phyloP scores from a whole-genome alignment of 1,140 invertebrate species.

The Cotesia vestalis region DNA sequence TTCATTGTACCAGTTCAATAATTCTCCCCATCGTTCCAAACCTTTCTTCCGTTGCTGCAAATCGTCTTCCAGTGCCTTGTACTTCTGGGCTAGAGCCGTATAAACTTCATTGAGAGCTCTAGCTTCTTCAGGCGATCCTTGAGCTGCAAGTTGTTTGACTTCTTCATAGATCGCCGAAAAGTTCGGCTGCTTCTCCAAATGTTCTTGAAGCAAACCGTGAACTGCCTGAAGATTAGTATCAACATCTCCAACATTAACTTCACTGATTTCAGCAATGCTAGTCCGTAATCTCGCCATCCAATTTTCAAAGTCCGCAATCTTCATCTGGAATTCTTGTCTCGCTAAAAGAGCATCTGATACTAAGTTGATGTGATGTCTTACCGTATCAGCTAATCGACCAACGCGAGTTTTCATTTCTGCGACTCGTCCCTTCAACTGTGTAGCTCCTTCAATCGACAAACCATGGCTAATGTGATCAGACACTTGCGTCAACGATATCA shows the following conservation, averaged over 20 bases:
- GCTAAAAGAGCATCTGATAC: conserved; percentile 82
- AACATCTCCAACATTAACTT: conserved; percentile 81
- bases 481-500: conserved; percentile 80
- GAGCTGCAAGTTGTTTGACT: conserved; percentile 77
- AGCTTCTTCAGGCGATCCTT: conserved; percentile 76
- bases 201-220: conserved; percentile 81
- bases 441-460: conserved; percentile 79
- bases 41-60: conserved; percentile 78
- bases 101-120: conserved; percentile 79
- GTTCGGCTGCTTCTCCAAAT: conserved; percentile 78
- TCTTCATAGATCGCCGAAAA: conserved; percentile 82
- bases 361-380: conserved; percentile 78
- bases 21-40: conserved; percentile 84
- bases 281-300: conserved; percentile 83
- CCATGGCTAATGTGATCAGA: conserved; percentile 80
- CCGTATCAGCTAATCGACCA: conserved; percentile 75
- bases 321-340: conserved; percentile 84
- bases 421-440: conserved; percentile 75
- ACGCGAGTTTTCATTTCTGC: conserved; percentile 78
- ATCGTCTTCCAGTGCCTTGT: conserved; percentile 79
- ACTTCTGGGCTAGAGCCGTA: conserved; percentile 76
- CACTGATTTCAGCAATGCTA: conserved; percentile 80
- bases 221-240: conserved; percentile 81
- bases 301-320: conserved; percentile 81
- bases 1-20: conserved; percentile 83